Conservation (phyloP, 2,797 vertebrate species). For the Manis pentadactyla region DNA sequence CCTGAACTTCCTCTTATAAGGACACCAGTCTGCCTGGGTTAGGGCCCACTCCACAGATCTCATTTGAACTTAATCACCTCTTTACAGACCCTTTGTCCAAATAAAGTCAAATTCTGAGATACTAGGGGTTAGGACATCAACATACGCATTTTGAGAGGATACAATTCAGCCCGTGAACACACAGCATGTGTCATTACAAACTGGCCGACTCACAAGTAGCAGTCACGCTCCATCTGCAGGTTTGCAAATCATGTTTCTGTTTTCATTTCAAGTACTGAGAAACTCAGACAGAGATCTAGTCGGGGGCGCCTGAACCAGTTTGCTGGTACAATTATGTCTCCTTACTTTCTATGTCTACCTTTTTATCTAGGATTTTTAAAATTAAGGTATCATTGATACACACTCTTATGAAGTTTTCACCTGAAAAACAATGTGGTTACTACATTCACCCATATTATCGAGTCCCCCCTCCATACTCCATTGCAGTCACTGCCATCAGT, state of each 20-base stretch:
- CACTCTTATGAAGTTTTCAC: too few species aligned
- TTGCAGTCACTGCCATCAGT: too few species aligned
- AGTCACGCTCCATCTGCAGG: not conserved
- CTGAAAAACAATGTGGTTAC: too few species aligned
- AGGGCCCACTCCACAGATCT: not conserved
- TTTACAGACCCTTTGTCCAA: not conserved
- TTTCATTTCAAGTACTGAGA: not conserved
- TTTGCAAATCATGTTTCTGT: conserved; percentile 4
- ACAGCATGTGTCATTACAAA: not conserved
- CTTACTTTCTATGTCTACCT: not conserved
- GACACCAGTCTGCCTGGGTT: not conserved
- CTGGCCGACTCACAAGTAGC: not conserved
- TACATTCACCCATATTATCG: too few species aligned
- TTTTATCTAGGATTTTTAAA: not conserved
- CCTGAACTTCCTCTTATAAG: not conserved
- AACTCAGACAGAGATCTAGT: not conserved
- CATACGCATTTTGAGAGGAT: not conserved
- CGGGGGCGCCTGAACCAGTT: not conserved
- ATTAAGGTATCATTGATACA: too few species aligned
- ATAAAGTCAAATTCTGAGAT: not conserved
- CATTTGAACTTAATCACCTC: not conserved
- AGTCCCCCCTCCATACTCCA: too few species aligned
- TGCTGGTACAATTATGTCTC: not conserved
- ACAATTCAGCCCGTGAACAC: not conserved
- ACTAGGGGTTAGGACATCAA: not conserved